Base-by-base conservation (phyloP, 2,797 vertebrate species). In the Choloepus didactylus region DNA sequence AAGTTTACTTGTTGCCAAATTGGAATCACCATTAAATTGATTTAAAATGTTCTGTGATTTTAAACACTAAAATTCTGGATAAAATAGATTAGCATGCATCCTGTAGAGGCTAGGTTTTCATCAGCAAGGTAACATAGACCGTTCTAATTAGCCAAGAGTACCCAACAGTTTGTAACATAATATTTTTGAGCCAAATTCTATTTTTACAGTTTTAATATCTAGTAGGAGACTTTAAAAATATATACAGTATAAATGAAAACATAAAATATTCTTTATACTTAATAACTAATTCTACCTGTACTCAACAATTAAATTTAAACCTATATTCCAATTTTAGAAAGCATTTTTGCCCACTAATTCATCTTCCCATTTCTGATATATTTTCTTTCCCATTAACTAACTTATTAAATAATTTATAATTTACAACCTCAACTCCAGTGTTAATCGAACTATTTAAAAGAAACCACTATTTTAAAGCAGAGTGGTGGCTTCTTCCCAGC, bases 171-270 rank as follows among this genome's bases (percentile, higher is more conserved):
- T 82, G 31, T 83, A 77, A 89, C 11, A 77, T 0, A 14, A 64
- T 88, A 76, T 64, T 91, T 95, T 81, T 82, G 49, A 95, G 77
- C 59, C 88, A 89, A 90, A 84, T 87, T 94, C 84, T 93, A 46
- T 44, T 91, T 84, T 93, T 81, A 80, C 3, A 93, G 16, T 76
- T 81, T 95, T 91, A 92, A 80, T 73, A 92, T 91, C 23, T 82
- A 92, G 69, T 93, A 93, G 44, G 44, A 64, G 44, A 85, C 10
- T 93, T 91, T 89, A 67, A 83, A 97, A 89, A 96, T 90, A 97
- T 88, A 95, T 80, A 93, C 84, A 93, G 44, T 76, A 87, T 84
- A 51, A 97, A 92, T 93, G n/a, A 97, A 95, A 83, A 95, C 91
- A 94, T 82, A 95, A 96, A 92, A 80, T 92, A 90, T 15, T 66